A percentile compares a stretch with the other conserved stretches of the same genome.
Evolutionary conservation across 2,113 vertebrate species (phyloP).

Genomic region (Antennarius striatus): DNA sequence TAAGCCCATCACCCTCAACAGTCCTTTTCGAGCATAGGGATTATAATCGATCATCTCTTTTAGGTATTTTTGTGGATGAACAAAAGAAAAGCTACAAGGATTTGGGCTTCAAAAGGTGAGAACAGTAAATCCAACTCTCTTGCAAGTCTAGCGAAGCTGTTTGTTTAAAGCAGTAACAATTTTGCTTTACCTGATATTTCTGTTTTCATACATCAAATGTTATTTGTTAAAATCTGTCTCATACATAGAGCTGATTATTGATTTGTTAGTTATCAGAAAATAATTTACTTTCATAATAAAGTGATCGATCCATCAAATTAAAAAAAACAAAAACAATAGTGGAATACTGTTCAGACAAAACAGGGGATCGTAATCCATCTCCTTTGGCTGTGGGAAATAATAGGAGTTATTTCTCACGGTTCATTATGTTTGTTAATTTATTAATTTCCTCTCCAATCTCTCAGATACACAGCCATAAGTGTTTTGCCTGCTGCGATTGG

Average conservation of each 20-base stretch:
- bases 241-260: not conserved
- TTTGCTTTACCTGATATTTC: no score
- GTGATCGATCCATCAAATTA: no score
- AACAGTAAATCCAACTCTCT: not conserved
- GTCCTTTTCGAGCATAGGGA: not conserved
- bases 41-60: constrained; percentile 30
- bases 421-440: not conserved
- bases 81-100: constrained; percentile 84
- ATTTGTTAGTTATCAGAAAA: not conserved
- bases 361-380: not conserved
- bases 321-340: no score
- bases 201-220: not conserved
- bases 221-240: not conserved
- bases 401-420: not conserved
- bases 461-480: constrained; percentile 78
- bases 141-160: not conserved
- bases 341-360: not conserved
- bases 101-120: constrained; percentile 84
- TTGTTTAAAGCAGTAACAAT: no score
- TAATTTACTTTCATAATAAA: no score
- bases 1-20: not conserved
- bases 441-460: constrained; percentile 7
- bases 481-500: constrained; percentile 83
- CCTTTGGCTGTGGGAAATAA: not conserved
- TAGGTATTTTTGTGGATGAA: constrained; percentile 84